Conservation (phyloP, 2,888 invertebrate genomes). For the Eristalis arbustorum region DNA sequence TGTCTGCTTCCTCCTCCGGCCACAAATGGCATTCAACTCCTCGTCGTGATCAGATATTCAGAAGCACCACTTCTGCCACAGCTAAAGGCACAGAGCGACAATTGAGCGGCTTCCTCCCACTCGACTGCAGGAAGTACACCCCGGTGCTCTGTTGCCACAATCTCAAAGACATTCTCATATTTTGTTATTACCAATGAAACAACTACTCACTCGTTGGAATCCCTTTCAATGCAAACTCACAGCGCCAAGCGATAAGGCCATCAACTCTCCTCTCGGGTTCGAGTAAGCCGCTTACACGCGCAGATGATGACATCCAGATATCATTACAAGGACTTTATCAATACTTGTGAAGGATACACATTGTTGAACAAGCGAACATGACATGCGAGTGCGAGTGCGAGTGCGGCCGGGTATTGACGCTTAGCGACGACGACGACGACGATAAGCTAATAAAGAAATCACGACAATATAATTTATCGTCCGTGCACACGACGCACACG, state of each 20-base stretch:
- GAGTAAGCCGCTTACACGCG: neutral
- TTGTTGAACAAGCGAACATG: neutral
- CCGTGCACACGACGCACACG: neutral
- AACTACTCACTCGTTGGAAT: neutral
- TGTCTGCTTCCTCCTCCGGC: neutral
- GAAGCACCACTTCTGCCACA: neutral
- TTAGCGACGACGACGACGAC: neutral
- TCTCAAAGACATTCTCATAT: neutral
- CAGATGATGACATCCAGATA: neutral
- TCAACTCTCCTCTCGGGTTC: neutral
- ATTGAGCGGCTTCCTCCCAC: neutral
- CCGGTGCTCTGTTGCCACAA: neutral
- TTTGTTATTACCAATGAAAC: neutral
- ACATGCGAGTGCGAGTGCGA: neutral
- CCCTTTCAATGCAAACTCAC: neutral
- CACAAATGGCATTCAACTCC: neutral
- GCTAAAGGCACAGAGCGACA: neutral
- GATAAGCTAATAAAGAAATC: slow-evolving; percentile 23
- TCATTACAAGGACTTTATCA: slow-evolving; percentile 1
- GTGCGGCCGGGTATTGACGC: neutral
- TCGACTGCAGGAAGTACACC: neutral
- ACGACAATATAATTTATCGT: neutral
- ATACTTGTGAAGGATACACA: neutral
- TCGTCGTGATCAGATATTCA: neutral
- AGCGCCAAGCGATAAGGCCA: neutral